Percentiles rank a stretch among this genome's conserved stretches.
Conservation (phyloP, 2,888 invertebrate species). For the Polia nebulosa region DNA sequence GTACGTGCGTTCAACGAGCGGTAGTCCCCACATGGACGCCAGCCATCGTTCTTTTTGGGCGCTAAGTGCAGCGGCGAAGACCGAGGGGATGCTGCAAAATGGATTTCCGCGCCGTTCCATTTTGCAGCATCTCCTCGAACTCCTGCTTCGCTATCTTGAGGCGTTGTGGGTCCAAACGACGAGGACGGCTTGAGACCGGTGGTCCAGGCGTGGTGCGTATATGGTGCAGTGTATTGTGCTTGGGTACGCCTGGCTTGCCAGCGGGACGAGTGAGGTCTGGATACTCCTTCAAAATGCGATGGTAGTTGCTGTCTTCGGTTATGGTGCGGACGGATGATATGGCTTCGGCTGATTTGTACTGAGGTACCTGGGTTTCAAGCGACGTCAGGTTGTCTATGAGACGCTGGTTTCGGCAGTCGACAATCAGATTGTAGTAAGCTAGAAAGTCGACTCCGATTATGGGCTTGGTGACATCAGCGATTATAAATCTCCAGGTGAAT, state of each 20-base stretch:
- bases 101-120: slow-evolving; percentile 14
- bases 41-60: slow-evolving; percentile 22
- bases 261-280: slow-evolving; percentile 47
- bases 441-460: no score
- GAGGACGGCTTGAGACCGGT: slow-evolving; percentile 9
- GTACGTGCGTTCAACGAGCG: slow-evolving; percentile 9
- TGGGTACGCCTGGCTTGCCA: slow-evolving; percentile 28
- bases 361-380: neutral
- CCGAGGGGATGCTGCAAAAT: no score
- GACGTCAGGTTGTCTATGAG: slow-evolving; percentile 21
- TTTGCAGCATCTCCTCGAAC: slow-evolving; percentile 10
- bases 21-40: slow-evolving; percentile 25
- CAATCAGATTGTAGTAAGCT: no score
- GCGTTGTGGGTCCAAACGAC: slow-evolving; percentile 31
- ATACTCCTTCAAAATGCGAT: slow-evolving; percentile 10
- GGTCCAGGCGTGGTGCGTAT: slow-evolving; percentile 23
- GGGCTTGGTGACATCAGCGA: no score
- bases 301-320: slow-evolving; percentile 23
- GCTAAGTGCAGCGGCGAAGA: slow-evolving; percentile 20
- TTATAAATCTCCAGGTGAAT: no score
- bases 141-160: slow-evolving; percentile 14
- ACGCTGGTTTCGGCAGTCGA: slow-evolving; percentile 12
- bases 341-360: slow-evolving; percentile 1
- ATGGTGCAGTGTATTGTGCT: slow-evolving; percentile 53
- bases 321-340: slow-evolving; percentile 48